phyloP scores from a whole-genome alignment of 2,113 vertebrate species.

The Centropristis striata region DNA sequence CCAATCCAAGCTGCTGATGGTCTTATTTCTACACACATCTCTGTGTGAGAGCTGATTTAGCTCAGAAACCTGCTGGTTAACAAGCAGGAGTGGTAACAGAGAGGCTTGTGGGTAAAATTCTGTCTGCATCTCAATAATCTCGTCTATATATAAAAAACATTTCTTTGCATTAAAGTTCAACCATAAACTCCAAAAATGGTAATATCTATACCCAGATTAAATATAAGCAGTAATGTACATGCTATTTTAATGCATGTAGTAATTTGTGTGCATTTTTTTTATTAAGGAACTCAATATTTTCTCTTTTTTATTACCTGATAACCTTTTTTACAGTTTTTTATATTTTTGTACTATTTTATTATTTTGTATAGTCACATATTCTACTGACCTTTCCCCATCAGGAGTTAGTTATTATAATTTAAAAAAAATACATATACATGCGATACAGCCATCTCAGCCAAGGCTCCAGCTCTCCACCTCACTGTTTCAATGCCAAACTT shows the following conservation, averaged over 20 bases:
- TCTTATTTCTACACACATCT: no score
- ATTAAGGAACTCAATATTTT: no score
- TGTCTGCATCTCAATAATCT: conserved; percentile 4
- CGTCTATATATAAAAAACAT: neutral
- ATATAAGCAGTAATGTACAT: no score
- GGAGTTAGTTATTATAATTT: neutral
- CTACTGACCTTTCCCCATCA: neutral
- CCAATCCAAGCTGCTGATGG: no score
- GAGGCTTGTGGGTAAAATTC: neutral
- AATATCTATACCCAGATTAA: no score
- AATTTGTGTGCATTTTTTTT: neutral
- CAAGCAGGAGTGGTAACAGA: neutral
- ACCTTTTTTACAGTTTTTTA: neutral
- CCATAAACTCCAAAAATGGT: neutral
- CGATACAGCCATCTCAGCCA: neutral
- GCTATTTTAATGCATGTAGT: neutral
- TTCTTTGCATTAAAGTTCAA: no score
- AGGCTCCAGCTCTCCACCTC: neutral
- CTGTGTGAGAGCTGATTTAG: neutral
- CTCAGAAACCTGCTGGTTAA: neutral
- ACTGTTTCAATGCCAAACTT: conserved; percentile 18
- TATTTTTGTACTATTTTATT: neutral
- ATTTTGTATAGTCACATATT: neutral
- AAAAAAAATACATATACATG: neutral
- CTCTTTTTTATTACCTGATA: no score